Evolutionary conservation across 2,797 vertebrate species (phyloP).

Genomic region (Rhinophrynus dorsalis): DNA sequence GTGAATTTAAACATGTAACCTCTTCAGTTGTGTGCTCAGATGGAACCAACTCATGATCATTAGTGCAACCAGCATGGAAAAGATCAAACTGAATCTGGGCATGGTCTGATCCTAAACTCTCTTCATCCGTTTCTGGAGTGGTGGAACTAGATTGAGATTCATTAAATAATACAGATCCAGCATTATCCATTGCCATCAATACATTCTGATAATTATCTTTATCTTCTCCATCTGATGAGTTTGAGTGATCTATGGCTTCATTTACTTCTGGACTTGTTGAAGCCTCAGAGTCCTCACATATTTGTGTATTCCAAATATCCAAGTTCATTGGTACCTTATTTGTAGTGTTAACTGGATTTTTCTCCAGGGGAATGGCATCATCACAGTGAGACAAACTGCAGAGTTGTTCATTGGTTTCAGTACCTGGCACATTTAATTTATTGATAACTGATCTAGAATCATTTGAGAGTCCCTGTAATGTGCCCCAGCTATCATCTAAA

Average conservation of each 20-base stretch:
- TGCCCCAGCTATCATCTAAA: slow-evolving; percentile 1
- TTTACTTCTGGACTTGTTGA: slow-evolving; percentile 80
- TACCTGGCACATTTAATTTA: not conserved
- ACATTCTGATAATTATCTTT: slow-evolving; percentile 58
- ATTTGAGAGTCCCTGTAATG: not conserved
- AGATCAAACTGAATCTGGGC: slow-evolving; percentile 4
- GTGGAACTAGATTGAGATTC: slow-evolving; percentile 60
- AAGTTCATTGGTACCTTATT: slow-evolving; percentile 66
- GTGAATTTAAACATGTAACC: not conserved
- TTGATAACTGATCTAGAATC: not conserved
- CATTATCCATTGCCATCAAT: slow-evolving; percentile 52
- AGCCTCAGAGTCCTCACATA: slow-evolving; percentile 72
- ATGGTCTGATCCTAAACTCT: slow-evolving; percentile 47
- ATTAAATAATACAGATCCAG: slow-evolving; percentile 67
- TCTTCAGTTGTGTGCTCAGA: not conserved
- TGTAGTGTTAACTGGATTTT: slow-evolving; percentile 46
- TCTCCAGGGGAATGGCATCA: not conserved
- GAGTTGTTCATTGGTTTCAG: slow-evolving; percentile 14
- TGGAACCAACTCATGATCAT: not conserved
- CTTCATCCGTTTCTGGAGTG: slow-evolving; percentile 60
- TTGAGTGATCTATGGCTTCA: slow-evolving; percentile 72
- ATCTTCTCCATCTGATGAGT: slow-evolving; percentile 53
- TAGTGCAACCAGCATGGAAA: slow-evolving; percentile 36
- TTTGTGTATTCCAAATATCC: slow-evolving; percentile 82
- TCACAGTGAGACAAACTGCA: not conserved